Conservation (phyloP, 1,140 invertebrate species). For the Neuroterus valhalla region DNA sequence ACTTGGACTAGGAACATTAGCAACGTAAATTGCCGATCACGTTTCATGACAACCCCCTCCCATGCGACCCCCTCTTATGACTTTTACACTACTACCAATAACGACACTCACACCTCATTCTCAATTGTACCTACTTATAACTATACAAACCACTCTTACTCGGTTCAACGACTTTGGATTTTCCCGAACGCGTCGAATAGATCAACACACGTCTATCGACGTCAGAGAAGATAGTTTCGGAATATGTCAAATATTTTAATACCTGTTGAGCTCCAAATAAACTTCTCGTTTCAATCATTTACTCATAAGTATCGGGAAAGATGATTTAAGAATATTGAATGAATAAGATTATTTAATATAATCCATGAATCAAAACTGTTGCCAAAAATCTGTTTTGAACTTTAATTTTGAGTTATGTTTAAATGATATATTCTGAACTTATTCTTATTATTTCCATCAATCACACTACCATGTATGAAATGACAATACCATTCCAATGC, state of each 20-base stretch:
- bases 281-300: too few relatives aligned
- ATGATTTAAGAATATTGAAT: too few relatives aligned
- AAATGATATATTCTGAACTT: too few relatives aligned
- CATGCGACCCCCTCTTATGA: neutral
- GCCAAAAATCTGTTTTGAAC: too few relatives aligned
- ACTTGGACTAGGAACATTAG: neutral
- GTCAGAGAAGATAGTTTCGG: neutral
- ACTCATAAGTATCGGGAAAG: too few relatives aligned
- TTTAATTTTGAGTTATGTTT: too few relatives aligned
- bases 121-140: neutral
- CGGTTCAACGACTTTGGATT: neutral
- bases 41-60: slow-evolving; percentile 35
- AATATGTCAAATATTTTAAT: neutral
- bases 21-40: slow-evolving; percentile 44
- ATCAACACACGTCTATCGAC: neutral
- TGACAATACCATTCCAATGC: too few relatives aligned
- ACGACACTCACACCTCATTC: slow-evolving; percentile 38
- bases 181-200: slow-evolving; percentile 1
- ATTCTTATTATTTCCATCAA: too few relatives aligned
- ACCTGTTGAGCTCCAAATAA: too few relatives aligned
- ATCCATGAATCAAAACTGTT: too few relatives aligned
- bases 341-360: too few relatives aligned
- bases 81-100: neutral
- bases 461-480: too few relatives aligned
- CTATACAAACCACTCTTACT: slow-evolving; percentile 37